Percentiles rank a stretch among this genome's conserved stretches.
Conservation (phyloP, 2,113 vertebrate species). For the Callipepla squamata region DNA sequence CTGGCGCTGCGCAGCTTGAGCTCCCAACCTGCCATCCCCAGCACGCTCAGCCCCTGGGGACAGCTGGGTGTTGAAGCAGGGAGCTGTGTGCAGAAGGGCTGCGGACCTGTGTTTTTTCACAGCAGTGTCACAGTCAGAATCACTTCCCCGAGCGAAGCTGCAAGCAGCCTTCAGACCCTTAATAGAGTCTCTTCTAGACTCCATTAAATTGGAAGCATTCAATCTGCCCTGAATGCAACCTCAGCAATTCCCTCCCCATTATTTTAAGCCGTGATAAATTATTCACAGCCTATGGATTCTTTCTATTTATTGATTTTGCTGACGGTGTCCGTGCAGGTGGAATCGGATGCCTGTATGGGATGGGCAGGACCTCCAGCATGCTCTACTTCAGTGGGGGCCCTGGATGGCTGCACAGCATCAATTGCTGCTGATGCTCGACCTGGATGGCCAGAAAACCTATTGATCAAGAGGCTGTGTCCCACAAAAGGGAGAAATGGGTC, state of each 20-base stretch:
- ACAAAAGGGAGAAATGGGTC: slow-evolving; percentile 54
- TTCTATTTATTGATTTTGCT: neutral
- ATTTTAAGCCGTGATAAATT: neutral
- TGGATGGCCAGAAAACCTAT: neutral
- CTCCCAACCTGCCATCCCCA: neutral
- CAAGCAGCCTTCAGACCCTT: neutral
- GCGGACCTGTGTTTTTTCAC: neutral
- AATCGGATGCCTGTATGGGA: neutral
- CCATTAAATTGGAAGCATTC: neutral
- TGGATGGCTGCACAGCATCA: fast-evolving
- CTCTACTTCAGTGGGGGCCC: neutral
- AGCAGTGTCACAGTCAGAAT: neutral
- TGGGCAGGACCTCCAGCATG: neutral
- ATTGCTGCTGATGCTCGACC: neutral
- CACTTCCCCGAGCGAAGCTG: neutral
- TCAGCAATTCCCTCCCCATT: neutral
- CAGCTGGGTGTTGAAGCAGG: neutral
- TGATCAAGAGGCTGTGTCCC: neutral
- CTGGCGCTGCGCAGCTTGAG: neutral
- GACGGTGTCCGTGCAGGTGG: neutral
- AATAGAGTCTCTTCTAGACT: neutral
- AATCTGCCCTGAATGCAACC: neutral
- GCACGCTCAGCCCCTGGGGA: fast-evolving
- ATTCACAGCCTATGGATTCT: neutral
- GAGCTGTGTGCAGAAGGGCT: neutral